A percentile compares a stretch with the other conserved stretches of the same genome.
These are phyloP conservation scores for Rhyacichthys aspro DNA, from an alignment of 2,797 vertebrate species.

Conservation along the genomic window DNA sequence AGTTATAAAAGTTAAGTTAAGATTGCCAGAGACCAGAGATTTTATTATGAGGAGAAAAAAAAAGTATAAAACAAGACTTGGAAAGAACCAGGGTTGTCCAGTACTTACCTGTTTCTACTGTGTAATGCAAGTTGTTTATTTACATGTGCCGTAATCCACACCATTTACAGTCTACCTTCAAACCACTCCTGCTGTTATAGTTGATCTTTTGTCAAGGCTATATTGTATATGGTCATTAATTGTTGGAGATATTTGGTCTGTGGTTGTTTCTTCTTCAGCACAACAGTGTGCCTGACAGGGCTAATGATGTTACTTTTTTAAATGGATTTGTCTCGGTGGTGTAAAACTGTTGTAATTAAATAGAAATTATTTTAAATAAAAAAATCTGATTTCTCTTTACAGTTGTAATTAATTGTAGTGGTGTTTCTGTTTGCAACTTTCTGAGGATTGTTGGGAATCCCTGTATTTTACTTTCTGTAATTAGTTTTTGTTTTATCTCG, in stretches of 20 bases:
- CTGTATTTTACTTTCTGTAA: too few relatives aligned
- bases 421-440: too few relatives aligned
- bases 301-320: conserved; percentile 37
- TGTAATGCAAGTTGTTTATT: conserved; percentile 19
- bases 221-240: conserved; percentile 34
- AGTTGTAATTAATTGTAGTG: too few relatives aligned
- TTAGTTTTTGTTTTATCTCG: too few relatives aligned
- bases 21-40: not conserved
- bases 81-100: conserved; percentile 4
- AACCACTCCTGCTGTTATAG: conserved; percentile 23
- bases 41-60: too few relatives aligned
- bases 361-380: conserved; percentile 9
- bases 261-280: conserved; percentile 40
- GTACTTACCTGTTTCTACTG: conserved; percentile 30
- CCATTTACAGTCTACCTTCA: conserved; percentile 4
- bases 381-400: not conserved
- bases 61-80: too few relatives aligned
- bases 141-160: conserved; percentile 10
- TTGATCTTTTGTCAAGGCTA: conserved; percentile 31
- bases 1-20: too few relatives aligned
- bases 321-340: conserved; percentile 9
- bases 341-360: conserved; percentile 1
- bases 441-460: too few relatives aligned
- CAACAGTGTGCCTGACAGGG: conserved; percentile 47
- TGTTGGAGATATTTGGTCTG: conserved; percentile 48